Conservation (phyloP, 2,113 vertebrate species). For the Pao palembangensis region DNA sequence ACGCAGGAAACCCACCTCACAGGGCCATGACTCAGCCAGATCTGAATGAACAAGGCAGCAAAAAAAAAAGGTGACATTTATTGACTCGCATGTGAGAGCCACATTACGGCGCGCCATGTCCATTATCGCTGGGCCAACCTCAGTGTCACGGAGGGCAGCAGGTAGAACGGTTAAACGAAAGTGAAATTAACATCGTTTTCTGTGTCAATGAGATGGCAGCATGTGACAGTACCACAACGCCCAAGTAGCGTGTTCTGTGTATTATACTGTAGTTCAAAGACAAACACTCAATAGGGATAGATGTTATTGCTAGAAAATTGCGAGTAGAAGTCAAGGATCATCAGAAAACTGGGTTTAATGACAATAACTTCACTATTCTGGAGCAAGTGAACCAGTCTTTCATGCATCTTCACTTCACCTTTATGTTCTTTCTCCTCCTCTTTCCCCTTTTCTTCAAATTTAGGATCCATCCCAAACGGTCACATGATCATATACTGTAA, state of each 20-base stretch:
- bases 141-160: slow-evolving; percentile 14
- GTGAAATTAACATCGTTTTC: slow-evolving; percentile 31
- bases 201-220: slow-evolving; percentile 23
- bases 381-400: not conserved
- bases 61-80: slow-evolving; percentile 13
- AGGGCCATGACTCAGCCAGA: slow-evolving; percentile 19
- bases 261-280: no score
- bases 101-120: slow-evolving; percentile 20
- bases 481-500: slow-evolving; percentile 48
- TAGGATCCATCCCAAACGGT: slow-evolving; percentile 30
- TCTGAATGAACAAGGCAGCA: slow-evolving; percentile 30
- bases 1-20: slow-evolving; percentile 9
- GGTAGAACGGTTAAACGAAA: not conserved
- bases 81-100: slow-evolving; percentile 31
- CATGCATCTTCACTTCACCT: not conserved
- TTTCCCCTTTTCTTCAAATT: slow-evolving; percentile 20
- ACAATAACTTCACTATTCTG: no score
- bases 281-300: no score
- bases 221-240: no score
- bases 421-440: not conserved
- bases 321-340: no score
- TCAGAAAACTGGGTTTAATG: no score
- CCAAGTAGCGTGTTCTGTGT: no score
- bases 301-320: no score
- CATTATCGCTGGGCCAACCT: slow-evolving; percentile 15